These are phyloP conservation scores for Drosophila formosana DNA, from an alignment of 2,888 invertebrate genomes.

Conservation along the genomic window DNA sequence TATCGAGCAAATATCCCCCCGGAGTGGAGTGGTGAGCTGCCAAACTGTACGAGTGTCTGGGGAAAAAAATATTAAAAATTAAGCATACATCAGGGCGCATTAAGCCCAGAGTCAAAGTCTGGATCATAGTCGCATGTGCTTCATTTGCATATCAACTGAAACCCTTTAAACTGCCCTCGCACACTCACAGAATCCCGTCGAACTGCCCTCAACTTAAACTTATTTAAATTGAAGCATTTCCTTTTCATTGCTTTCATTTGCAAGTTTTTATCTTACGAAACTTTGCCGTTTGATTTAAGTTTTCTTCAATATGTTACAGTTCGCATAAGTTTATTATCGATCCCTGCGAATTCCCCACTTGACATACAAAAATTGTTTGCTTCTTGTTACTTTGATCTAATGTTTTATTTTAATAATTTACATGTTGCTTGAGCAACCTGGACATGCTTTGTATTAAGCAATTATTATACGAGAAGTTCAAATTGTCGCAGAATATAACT, in stretches of 20 bases:
- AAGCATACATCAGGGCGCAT: conserved; percentile 1
- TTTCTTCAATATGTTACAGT: not conserved
- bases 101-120: not conserved
- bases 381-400: too few species aligned
- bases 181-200: too few species aligned
- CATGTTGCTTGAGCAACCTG: too few species aligned
- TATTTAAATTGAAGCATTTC: too few species aligned
- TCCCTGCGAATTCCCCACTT: too few species aligned
- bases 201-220: too few species aligned
- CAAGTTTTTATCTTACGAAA: not conserved
- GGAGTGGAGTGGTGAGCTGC: not conserved
- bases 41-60: conserved; percentile 16
- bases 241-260: not conserved
- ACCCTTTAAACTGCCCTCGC: not conserved
- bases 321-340: not conserved
- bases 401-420: too few species aligned
- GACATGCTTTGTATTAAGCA: too few species aligned
- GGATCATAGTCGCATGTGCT: not conserved
- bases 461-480: too few species aligned
- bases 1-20: conserved; percentile 41
- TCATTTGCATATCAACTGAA: not conserved
- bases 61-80: not conserved
- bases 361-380: too few species aligned
- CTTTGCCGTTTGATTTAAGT: not conserved
- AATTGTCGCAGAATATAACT: too few species aligned